A percentile compares a stretch with the other conserved stretches of the same genome.
phyloP scores from a whole-genome alignment of 2,113 vertebrate species.

The Henicopernis longicauda region DNA sequence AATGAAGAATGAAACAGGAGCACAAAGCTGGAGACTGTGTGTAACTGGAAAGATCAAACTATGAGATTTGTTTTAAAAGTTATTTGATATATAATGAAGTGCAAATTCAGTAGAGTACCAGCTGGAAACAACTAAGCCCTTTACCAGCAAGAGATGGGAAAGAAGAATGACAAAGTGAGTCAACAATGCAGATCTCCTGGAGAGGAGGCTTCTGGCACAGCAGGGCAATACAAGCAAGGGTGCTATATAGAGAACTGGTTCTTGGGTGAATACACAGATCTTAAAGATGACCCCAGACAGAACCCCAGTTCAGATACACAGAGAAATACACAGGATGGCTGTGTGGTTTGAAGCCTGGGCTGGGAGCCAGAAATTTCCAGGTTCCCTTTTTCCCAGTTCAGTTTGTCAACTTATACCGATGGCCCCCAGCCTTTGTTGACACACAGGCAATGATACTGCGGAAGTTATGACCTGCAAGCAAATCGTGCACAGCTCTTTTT shows the following conservation, averaged over 20 bases:
- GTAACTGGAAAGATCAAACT: neutral
- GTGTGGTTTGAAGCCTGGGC: constrained; percentile 10
- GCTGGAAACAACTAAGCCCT: neutral
- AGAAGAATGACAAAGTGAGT: neutral
- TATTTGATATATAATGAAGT: neutral
- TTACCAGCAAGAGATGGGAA: neutral
- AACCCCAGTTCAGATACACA: neutral
- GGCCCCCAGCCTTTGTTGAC: neutral
- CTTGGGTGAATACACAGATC: neutral
- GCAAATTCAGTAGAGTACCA: neutral
- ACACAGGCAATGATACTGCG: neutral
- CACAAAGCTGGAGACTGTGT: neutral
- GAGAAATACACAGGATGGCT: neutral
- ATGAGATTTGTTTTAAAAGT: neutral
- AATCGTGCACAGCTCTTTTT: neutral
- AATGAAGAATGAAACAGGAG: neutral
- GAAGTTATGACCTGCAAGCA: neutral
- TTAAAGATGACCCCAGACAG: constrained; percentile 9
- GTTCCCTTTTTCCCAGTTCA: neutral
- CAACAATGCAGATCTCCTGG: neutral
- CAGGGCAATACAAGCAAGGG: constrained; percentile 6
- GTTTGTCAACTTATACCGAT: fast-evolving
- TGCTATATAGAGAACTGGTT: neutral
- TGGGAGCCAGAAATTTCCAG: neutral
- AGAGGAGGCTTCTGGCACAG: neutral